Evolutionary conservation across 2,888 invertebrate species (phyloP), one percentile per base, ranked within the genome.

Genomic region (Drosophila kanekoi): DNA sequence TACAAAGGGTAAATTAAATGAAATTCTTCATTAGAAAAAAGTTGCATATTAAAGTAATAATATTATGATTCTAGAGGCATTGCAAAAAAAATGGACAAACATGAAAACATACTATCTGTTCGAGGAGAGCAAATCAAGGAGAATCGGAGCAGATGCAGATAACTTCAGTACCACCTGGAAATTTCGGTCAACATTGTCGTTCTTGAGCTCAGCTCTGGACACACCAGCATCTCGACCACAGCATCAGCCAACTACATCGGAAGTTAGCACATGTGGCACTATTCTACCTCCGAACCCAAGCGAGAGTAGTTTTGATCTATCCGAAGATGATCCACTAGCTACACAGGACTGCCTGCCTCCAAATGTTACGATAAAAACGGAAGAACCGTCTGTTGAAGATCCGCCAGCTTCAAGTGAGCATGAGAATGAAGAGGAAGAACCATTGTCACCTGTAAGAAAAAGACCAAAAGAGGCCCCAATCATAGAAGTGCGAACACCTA

Each of bases 31-130:
- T 33, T 13, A n/a, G 2, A 16, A 0, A n/a, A 3, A n/a, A 52
- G 14, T 35, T 11, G 10, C 5, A 10, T 40, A 41, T 40, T 45
- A 44, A 63, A 47, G 8, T 14, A 35, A 11, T 10, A 4, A 2
- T n/a, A 3, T 20, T 54, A 8, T 56, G 4, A 14, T 53, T 60
- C 4, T 32, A 75, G 75, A 75, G 38, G 62, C 70, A 13, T 33
- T 75, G 20, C 75, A 75, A 38, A 75, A 74, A n/a, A 75, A 75
- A 43, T 75, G 75, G 75, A 75, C 75, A 8, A 75, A 75, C 16
- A 75, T 75, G 75, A 75, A 75, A 13, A 75, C 75, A 5, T 75
- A 75, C 13, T 75, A 75, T 37, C 49, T 78, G 32, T 75, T 75
- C 18, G 75, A 75, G n/a, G 75, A 75, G 11, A 78, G 75, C 45